phyloP scores from a whole-genome alignment of 2,113 vertebrate genomes.

The Gadus macrocephalus region DNA sequence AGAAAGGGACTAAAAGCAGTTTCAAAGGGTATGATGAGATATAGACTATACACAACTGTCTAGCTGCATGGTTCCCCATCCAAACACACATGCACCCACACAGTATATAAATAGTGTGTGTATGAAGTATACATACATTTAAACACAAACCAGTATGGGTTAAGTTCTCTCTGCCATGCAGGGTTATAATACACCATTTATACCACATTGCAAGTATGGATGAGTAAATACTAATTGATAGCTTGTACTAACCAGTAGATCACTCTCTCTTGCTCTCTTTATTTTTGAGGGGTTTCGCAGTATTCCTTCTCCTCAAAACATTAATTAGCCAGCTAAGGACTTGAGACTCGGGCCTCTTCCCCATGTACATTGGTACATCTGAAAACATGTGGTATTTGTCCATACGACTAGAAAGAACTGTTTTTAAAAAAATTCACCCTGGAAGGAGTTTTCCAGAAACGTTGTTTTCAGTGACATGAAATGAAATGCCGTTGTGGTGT shows the following conservation, averaged over 20 bases:
- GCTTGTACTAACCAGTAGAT: neutral
- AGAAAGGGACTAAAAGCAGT: neutral
- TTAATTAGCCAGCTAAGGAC: neutral
- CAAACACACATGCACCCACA: slow-evolving; percentile 11
- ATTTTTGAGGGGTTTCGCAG: neutral
- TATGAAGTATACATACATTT: slow-evolving; percentile 17
- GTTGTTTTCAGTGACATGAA: no score
- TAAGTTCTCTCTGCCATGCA: slow-evolving; percentile 92
- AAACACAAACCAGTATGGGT: slow-evolving; percentile 19
- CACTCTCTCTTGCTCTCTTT: neutral
- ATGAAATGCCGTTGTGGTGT: no score
- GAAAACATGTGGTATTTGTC: no score
- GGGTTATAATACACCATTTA: slow-evolving; percentile 76
- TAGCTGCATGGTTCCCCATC: neutral
- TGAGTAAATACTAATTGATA: neutral
- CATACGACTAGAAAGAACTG: no score
- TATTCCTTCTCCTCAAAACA: neutral
- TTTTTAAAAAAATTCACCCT: no score
- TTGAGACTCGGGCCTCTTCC: no score
- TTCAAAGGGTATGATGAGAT: slow-evolving; percentile 27
- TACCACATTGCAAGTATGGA: neutral
- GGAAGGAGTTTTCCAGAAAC: no score
- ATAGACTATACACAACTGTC: neutral
- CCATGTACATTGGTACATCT: no score
- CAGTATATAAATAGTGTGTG: neutral